A percentile compares a stretch with the other conserved stretches of the same genome.
Evolutionary conservation across 2,113 vertebrate genomes (phyloP).

Genomic region (Oryzias celebensis): DNA sequence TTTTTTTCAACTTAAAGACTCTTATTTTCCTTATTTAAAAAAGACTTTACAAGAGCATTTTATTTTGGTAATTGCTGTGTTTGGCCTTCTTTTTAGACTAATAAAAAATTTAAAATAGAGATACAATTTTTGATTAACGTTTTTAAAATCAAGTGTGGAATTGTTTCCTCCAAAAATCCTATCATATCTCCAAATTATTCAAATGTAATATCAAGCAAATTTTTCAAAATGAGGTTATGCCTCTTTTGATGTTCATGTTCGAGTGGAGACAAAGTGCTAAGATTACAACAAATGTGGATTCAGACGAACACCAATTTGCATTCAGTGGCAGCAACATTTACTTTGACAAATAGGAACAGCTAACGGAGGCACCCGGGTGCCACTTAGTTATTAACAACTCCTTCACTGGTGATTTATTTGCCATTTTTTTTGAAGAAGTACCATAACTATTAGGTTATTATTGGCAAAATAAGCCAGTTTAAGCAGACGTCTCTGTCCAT

Average conservation of each 20-base stretch:
- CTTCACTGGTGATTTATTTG: conserved; percentile 96
- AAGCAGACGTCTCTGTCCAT: conserved; percentile 89
- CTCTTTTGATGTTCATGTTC: conserved; percentile 30
- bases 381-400: conserved; percentile 98
- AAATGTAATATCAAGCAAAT: conserved; percentile 15
- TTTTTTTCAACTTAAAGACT: no score
- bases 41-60: no score
- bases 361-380: conserved; percentile 89
- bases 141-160: no score
- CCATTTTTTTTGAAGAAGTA: conserved; percentile 85
- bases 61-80: no score
- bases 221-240: conserved; percentile 4
- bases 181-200: conserved; percentile 2
- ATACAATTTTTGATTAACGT: no score
- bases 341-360: conserved; percentile 96
- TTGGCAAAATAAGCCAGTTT: conserved; percentile 95
- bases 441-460: conserved; percentile 94
- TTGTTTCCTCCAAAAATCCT: no score
- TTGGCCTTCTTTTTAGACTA: no score
- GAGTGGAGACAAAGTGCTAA: conserved; percentile 58
- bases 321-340: conserved; percentile 89
- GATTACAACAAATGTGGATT: conserved; percentile 38
- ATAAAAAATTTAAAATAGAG: no score
- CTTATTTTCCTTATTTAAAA: no score
- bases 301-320: conserved; percentile 79